Conservation (phyloP, 2,888 invertebrate species). For the Amphiduros pacificus region DNA sequence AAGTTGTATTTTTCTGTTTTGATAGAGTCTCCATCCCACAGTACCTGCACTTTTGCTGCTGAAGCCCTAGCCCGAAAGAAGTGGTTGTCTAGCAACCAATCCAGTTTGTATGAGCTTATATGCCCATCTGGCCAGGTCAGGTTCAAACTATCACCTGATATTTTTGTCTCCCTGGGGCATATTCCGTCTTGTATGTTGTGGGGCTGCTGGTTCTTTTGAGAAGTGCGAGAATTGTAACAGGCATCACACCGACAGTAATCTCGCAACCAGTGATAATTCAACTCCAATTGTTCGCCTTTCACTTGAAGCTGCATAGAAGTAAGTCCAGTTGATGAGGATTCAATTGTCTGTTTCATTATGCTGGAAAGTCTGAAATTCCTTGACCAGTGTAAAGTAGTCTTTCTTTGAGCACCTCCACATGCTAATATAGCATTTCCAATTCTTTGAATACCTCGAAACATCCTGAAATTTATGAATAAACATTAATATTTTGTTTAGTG, state of each 20-base stretch:
- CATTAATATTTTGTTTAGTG: too few relatives aligned
- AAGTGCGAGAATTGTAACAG: constrained; percentile 67
- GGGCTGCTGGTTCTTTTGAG: constrained; percentile 66
- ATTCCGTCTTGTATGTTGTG: constrained; percentile 53
- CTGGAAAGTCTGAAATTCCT: too few relatives aligned
- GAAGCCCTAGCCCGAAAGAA: background rate
- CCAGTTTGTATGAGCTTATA: constrained; percentile 30
- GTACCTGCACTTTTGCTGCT: background rate
- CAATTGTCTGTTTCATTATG: too few relatives aligned
- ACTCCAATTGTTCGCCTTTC: too few relatives aligned
- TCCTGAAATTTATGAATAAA: too few relatives aligned
- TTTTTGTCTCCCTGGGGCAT: constrained; percentile 50
- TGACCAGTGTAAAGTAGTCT: too few relatives aligned
- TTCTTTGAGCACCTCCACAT: too few relatives aligned
- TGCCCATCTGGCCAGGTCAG: constrained; percentile 63
- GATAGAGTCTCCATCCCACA: constrained; percentile 33
- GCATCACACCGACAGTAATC: constrained; percentile 68
- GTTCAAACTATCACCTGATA: constrained; percentile 55
- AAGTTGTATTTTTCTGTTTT: constrained; percentile 15
- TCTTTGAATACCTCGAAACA: too few relatives aligned
- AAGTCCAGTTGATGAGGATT: too few relatives aligned
- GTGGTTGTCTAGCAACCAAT: constrained; percentile 32
- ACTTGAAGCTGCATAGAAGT: too few relatives aligned
- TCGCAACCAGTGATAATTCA: constrained; percentile 63
- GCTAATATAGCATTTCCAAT: too few relatives aligned